These are phyloP conservation scores for Noctua janthe DNA, from an alignment of 2,888 invertebrate genomes.

Conservation along the genomic window DNA sequence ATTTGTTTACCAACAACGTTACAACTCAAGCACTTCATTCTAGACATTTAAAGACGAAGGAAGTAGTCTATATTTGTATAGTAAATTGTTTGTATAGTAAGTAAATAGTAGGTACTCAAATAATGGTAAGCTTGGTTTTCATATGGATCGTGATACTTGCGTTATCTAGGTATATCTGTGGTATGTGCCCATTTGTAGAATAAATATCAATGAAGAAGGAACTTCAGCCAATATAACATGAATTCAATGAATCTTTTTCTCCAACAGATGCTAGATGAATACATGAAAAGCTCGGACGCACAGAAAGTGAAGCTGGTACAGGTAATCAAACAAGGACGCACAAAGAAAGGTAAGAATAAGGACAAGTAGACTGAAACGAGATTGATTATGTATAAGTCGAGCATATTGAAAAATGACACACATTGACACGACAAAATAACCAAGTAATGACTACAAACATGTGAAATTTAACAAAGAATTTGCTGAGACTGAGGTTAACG, in stretches of 20 bases:
- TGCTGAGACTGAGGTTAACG: not conserved
- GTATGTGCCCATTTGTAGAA: too few relatives aligned
- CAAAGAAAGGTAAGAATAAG: constrained; percentile 77
- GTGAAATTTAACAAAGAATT: constrained; percentile 15
- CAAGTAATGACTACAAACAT: constrained; percentile 13
- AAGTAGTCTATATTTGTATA: too few relatives aligned
- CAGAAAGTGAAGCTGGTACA: constrained; percentile 84
- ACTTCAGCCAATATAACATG: not conserved
- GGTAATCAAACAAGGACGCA: constrained; percentile 80
- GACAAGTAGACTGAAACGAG: constrained; percentile 53
- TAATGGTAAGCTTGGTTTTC: too few relatives aligned
- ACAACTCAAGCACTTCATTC: too few relatives aligned
- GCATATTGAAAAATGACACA: not conserved
- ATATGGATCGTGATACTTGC: too few relatives aligned
- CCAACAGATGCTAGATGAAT: constrained; percentile 83
- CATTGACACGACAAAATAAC: constrained; percentile 26
- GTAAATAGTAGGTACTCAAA: too few relatives aligned
- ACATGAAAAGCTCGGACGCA: constrained; percentile 79
- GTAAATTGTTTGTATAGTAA: too few relatives aligned
- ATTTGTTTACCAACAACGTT: too few relatives aligned
- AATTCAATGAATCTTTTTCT: constrained; percentile 22
- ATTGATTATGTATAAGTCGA: constrained; percentile 39
- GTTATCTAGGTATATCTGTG: too few relatives aligned
- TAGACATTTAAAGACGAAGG: too few relatives aligned
- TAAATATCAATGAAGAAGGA: too few relatives aligned